phyloP scores from a whole-genome alignment of 1,140 invertebrate genomes.

The Bathynomus jamesi region DNA sequence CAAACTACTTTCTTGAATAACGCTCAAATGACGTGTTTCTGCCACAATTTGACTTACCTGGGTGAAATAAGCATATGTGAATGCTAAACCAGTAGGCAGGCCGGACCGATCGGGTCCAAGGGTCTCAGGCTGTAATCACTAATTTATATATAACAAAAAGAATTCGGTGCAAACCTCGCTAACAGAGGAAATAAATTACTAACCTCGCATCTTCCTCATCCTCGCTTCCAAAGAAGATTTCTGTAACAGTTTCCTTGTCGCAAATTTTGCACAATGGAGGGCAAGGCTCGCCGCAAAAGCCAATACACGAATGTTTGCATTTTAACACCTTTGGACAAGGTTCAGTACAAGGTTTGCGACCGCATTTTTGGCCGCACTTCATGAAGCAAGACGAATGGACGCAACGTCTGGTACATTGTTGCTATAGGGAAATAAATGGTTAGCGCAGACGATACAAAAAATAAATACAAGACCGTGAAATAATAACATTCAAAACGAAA shows the following conservation, averaged over 20 bases:
- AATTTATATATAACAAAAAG: background rate
- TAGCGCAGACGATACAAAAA: no score
- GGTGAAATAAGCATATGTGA: background rate
- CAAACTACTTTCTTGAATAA: no score
- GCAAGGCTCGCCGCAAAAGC: slow-evolving; percentile 60
- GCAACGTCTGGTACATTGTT: background rate
- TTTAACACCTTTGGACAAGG: slow-evolving; percentile 46
- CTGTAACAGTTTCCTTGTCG: slow-evolving; percentile 48
- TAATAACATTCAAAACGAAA: no score
- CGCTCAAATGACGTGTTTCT: no score
- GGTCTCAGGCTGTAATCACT: background rate
- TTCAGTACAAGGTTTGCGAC: slow-evolving; percentile 47
- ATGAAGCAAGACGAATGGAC: background rate
- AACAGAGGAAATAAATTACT: no score
- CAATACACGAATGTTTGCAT: slow-evolving; percentile 56
- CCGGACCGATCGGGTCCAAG: background rate
- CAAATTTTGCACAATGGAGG: slow-evolving; percentile 44
- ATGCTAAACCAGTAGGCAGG: background rate
- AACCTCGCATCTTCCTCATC: slow-evolving; percentile 12
- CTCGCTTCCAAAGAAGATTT: slow-evolving; percentile 50
- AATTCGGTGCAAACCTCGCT: no score
- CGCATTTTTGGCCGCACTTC: slow-evolving; percentile 48
- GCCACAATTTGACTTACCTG: background rate
- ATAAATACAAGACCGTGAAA: no score
- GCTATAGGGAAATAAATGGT: background rate